Conservation (phyloP, 92 coral and sea anemone genomes). For the Zoanthus gigantus region DNA sequence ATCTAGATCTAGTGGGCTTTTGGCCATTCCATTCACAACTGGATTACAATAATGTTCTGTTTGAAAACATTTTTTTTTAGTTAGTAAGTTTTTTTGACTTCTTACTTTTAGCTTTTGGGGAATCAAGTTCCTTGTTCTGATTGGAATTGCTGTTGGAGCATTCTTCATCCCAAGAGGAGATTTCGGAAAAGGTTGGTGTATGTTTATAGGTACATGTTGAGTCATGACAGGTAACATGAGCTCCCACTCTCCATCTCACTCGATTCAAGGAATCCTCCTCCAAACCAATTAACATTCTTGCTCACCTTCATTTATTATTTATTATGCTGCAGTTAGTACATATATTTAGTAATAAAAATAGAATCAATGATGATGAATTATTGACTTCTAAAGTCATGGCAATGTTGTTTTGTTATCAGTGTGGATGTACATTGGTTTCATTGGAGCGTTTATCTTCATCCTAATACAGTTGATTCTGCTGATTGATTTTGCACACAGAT, state of each 20-base stretch:
- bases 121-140: conserved; percentile 79
- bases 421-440: conserved; percentile 95
- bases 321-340: too few relatives aligned
- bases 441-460: conserved; percentile 87
- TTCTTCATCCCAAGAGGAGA: conserved; percentile 88
- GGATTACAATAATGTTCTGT: neutral
- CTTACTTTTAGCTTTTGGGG: conserved; percentile 78
- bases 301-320: too few relatives aligned
- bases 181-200: conserved; percentile 82
- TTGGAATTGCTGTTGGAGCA: conserved; percentile 88
- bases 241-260: too few relatives aligned
- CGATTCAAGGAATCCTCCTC: too few relatives aligned
- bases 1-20: neutral
- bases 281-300: too few relatives aligned
- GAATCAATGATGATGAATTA: neutral
- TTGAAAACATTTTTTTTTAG: too few relatives aligned
- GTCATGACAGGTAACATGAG: neutral
- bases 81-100: neutral
- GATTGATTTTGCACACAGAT: conserved; percentile 96
- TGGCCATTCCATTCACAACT: neutral
- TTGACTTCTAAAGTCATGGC: neutral
- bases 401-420: conserved; percentile 47
- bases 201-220: neutral
- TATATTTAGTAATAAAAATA: neutral
- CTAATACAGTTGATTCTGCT: conserved; percentile 86